Evolutionary conservation across 2,113 vertebrate genomes (phyloP).

Genomic region (Melanostigma gelatinosum): DNA sequence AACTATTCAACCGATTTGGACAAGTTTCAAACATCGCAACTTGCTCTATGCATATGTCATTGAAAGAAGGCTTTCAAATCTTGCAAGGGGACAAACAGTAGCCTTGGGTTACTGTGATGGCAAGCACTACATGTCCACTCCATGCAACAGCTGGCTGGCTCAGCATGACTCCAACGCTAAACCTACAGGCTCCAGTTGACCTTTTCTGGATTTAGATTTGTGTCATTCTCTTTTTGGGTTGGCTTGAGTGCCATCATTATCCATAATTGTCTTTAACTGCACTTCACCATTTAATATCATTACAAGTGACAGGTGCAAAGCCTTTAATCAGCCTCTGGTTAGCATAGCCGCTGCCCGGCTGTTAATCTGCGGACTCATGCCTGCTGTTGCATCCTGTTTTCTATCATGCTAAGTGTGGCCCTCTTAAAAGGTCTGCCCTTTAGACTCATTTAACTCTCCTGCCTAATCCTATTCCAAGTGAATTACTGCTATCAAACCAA

Average conservation of each 20-base stretch:
- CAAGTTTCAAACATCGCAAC: neutral
- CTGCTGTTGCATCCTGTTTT: conserved; percentile 61
- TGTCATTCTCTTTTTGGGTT: conserved; percentile 17
- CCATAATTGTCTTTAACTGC: conserved; percentile 76
- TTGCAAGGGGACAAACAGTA: neutral
- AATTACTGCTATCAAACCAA: conserved; percentile 39
- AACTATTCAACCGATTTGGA: neutral
- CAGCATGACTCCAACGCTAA: conserved; percentile 17
- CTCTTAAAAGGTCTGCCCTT: conserved; percentile 56
- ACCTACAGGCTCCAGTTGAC: conserved; percentile 23
- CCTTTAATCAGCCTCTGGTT: conserved; percentile 77
- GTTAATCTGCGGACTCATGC: conserved; percentile 69
- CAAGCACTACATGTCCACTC: conserved; percentile 16
- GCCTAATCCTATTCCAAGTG: conserved; percentile 46
- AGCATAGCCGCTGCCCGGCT: conserved; percentile 48
- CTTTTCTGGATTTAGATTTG: conserved; percentile 21
- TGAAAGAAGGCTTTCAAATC: neutral
- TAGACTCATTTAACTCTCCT: conserved; percentile 44
- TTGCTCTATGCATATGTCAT: neutral
- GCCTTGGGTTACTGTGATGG: neutral
- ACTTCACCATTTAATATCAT: conserved; percentile 73
- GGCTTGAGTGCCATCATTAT: conserved; percentile 58
- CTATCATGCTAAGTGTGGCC: conserved; percentile 44
- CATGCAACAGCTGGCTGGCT: conserved; percentile 43
- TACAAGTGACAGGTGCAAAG: conserved; percentile 80